Evolutionary conservation across 2,797 vertebrate genomes (phyloP).

Genomic region (Hoplostethus atlanticus): DNA sequence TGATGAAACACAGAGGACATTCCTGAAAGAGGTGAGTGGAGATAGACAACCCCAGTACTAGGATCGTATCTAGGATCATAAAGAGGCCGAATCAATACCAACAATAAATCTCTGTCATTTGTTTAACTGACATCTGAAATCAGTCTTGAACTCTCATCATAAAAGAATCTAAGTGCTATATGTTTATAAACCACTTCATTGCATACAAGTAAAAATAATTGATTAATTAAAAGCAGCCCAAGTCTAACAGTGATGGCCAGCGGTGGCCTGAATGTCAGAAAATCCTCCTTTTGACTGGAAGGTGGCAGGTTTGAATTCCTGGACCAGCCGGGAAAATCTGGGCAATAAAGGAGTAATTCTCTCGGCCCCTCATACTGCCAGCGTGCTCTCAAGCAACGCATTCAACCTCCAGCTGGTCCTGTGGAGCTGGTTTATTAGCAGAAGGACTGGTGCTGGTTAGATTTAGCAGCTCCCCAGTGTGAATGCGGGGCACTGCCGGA

Average conservation of each 20-base stretch:
- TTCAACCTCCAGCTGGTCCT: too few relatives aligned
- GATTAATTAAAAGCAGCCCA: neutral
- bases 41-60: neutral
- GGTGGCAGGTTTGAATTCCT: neutral
- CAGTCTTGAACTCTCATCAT: neutral
- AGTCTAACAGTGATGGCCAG: neutral
- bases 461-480: constrained; percentile 29
- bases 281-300: neutral
- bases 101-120: neutral
- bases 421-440: neutral
- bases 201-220: neutral
- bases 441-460: constrained; percentile 6
- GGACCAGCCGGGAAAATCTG: constrained; percentile 1
- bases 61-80: neutral
- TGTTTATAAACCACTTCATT: neutral
- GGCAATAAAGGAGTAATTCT: neutral
- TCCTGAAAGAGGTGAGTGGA: constrained; percentile 93
- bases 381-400: too few relatives aligned
- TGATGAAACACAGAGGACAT: constrained; percentile 95
- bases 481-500: constrained; percentile 32
- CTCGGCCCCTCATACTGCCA: neutral
- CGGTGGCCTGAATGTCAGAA: neutral
- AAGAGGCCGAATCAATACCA: neutral
- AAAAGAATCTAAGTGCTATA: neutral
- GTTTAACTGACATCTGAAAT: constrained; percentile 14